Evolutionary conservation across 1,140 invertebrate species (phyloP), one percentile per base, ranked within the genome.

Genomic region (Planococcus citri): DNA sequence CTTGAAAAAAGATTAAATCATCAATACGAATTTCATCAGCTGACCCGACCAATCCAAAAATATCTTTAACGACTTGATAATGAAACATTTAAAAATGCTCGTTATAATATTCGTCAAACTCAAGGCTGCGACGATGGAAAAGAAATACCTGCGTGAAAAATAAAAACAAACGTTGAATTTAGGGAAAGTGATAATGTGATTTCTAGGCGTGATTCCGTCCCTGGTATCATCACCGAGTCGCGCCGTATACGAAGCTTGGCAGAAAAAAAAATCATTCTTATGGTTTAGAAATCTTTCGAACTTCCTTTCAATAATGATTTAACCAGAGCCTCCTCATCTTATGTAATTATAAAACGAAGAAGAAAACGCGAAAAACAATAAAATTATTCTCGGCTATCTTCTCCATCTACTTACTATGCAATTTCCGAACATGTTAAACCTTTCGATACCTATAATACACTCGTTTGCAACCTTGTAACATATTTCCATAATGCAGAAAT

Each of bases 251-350:
- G 22, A 25, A 25, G 10, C 10, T n/a, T n/a, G n/a, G n/a, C n/a
- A n/a, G n/a, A n/a, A 21, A 14, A 64, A 64, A 64, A 64, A 64
- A 64, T 64, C 22, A 64, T 27, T 64, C 60, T 17, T 22, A 17
- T 20, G 21, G 25, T 64, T 64, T 64, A 64, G 60, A 64, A 64
- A 64, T 64, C 60, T 64, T 64, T 64, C 20, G 20, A 64, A 64
- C 60, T 64, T 64, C 60, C 60, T 64, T 25, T 64, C 60, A 17
- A 64, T 64, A 64, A 64, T 64, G 60, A 64, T 64, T 64, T 64
- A 64, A 64, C 60, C 25, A 64, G 10, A 27, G 60, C 60, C 22
- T 10, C 60, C 24, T 24, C 22, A 64, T 64, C 60, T 64, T 64
- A 64, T 64, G 60, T 64, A 64, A 64, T 64, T 64, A 64, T 60